Percentiles rank a stretch among this genome's conserved stretches.
phyloP scores from a whole-genome alignment of 2,888 invertebrate species.

The Mamestra brassicae region DNA sequence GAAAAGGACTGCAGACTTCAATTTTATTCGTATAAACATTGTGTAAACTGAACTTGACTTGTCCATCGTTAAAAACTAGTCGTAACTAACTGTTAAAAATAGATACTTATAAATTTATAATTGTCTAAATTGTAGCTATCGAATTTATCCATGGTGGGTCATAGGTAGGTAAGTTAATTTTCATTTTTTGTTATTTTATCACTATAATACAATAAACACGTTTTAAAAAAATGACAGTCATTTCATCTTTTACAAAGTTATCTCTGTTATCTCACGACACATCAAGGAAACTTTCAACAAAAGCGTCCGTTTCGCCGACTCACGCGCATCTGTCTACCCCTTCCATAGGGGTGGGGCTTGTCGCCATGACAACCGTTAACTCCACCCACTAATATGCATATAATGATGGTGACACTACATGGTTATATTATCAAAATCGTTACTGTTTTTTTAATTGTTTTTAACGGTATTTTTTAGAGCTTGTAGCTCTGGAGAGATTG shows the following conservation, averaged over 20 bases:
- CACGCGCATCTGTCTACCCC: conserved; percentile 83
- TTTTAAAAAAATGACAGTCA: neutral
- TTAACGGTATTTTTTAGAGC: too few relatives aligned
- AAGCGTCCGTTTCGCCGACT: conserved; percentile 72
- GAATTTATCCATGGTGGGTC: too few relatives aligned
- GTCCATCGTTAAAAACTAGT: too few relatives aligned
- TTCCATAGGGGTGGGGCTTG: conserved; percentile 56
- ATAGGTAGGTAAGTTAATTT: neutral
- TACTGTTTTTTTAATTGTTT: too few relatives aligned
- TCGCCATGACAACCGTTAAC: conserved; percentile 40
- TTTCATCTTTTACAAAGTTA: neutral
- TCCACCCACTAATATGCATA: conserved; percentile 62
- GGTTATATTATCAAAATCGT: neutral
- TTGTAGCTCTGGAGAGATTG: too few relatives aligned
- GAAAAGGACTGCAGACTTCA: too few relatives aligned
- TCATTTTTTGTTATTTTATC: neutral
- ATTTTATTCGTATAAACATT: too few relatives aligned
- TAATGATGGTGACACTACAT: conserved; percentile 14
- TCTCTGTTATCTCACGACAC: conserved; percentile 58
- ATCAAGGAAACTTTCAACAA: conserved; percentile 66
- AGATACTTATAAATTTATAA: too few relatives aligned
- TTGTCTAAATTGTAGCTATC: too few relatives aligned
- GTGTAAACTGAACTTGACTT: too few relatives aligned
- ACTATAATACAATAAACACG: neutral
- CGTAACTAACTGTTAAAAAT: too few relatives aligned